Conservation (phyloP, 2,888 invertebrate species). For the Synanthedon myopaeformis region DNA sequence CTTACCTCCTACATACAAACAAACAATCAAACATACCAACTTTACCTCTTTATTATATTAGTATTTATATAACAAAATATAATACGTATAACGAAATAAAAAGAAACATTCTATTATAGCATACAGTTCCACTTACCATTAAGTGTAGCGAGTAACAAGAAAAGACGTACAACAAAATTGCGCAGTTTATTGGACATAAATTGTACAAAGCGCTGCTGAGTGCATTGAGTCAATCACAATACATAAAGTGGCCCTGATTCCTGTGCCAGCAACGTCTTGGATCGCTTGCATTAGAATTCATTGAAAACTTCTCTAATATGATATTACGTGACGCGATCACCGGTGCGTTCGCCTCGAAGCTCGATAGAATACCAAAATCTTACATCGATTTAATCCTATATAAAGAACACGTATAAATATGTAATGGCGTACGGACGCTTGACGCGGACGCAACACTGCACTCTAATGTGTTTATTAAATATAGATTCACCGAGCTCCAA, state of each 20-base stretch:
- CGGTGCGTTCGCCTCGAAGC: slow-evolving; percentile 13
- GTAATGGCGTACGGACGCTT: slow-evolving; percentile 11
- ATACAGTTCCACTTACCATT: too few species aligned
- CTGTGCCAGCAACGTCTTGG: slow-evolving; percentile 6
- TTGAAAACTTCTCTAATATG: slow-evolving; percentile 45
- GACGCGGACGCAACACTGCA: slow-evolving; percentile 9
- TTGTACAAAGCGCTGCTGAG: slow-evolving; percentile 6
- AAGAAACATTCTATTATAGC: too few species aligned
- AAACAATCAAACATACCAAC: too few species aligned
- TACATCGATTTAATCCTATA: slow-evolving; percentile 29
- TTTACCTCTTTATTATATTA: too few species aligned
- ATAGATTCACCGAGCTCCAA: background rate
- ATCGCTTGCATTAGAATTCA: slow-evolving; percentile 41
- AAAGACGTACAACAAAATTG: background rate
- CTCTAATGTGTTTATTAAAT: slow-evolving; percentile 18
- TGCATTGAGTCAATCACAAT: slow-evolving; percentile 11
- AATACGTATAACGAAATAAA: too few species aligned
- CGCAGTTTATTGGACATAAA: background rate
- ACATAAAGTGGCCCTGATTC: slow-evolving; percentile 11
- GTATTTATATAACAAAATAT: too few species aligned
- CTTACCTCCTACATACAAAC: too few species aligned
- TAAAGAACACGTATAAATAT: slow-evolving; percentile 29
- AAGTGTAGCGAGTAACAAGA: background rate
- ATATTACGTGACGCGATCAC: slow-evolving; percentile 31
- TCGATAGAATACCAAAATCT: slow-evolving; percentile 26